Evolutionary conservation across 2,797 vertebrate species (phyloP).

Genomic region (Potorous gilbertii): DNA sequence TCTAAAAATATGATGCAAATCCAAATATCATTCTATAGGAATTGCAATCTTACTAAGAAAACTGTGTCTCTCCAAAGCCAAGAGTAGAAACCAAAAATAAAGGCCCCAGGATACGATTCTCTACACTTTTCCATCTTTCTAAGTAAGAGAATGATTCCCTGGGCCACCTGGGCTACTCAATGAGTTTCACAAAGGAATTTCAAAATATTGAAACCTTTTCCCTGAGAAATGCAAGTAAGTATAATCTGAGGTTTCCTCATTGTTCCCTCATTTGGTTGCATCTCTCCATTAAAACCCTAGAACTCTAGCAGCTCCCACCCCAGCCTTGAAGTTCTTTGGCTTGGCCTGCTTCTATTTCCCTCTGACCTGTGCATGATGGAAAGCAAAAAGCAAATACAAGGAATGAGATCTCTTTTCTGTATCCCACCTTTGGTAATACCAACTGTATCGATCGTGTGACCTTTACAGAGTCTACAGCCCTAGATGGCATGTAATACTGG

Average conservation of each 20-base stretch:
- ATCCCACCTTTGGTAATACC: constrained; percentile 45
- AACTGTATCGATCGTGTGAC: constrained; percentile 57
- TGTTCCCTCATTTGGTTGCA: not conserved
- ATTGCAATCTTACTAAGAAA: constrained; percentile 23
- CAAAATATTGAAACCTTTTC: constrained; percentile 31
- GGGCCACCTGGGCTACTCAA: not conserved
- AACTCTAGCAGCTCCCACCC: not conserved
- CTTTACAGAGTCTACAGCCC: constrained; percentile 57
- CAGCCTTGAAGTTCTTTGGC: not conserved
- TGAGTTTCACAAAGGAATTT: constrained; percentile 13
- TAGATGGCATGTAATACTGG: constrained; percentile 47
- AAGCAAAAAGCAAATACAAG: constrained; percentile 57
- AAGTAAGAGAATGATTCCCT: not conserved
- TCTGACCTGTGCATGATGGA: constrained; percentile 17
- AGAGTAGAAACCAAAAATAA: not conserved
- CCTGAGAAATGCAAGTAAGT: constrained; percentile 25
- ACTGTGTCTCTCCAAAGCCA: not conserved
- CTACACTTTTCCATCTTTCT: not conserved
- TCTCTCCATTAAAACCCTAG: constrained; percentile 14
- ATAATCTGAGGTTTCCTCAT: not conserved
- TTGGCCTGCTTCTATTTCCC: constrained; percentile 14
- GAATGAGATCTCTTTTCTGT: constrained; percentile 50
- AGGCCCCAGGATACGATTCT: not conserved
- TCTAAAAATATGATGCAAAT: constrained; percentile 3
- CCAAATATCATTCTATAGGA: not conserved